A percentile compares a stretch with the other conserved stretches of the same genome.
These are phyloP conservation scores for Neoseiulus cucumeris DNA, from an alignment of 1,140 invertebrate genomes.

Conservation along the genomic window DNA sequence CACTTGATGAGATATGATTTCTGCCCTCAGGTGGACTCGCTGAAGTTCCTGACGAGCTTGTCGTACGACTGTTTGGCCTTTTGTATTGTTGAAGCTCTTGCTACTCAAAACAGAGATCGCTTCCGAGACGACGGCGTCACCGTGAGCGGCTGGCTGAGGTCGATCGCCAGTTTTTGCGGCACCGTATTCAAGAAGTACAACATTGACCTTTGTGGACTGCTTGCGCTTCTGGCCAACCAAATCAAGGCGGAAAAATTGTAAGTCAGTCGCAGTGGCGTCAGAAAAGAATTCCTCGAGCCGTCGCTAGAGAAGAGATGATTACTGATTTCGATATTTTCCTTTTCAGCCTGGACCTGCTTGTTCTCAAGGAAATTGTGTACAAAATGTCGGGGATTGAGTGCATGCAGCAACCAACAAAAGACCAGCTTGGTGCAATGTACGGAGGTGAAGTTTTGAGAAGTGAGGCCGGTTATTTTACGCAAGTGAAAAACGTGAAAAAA, in stretches of 20 bases:
- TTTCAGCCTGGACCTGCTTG: conserved; percentile 69
- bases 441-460: conserved; percentile 84
- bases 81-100: conserved; percentile 79
- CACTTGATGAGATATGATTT: too few species aligned
- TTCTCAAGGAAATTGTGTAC: conserved; percentile 92
- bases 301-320: too few species aligned
- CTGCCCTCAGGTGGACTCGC: conserved; percentile 46
- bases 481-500: conserved; percentile 60
- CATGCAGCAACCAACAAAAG: conserved; percentile 81
- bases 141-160: conserved; percentile 81
- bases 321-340: conserved; percentile 15
- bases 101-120: conserved; percentile 40
- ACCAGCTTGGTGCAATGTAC: conserved; percentile 84
- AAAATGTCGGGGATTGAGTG: conserved; percentile 98
- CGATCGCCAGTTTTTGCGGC: conserved; percentile 74
- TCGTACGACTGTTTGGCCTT: conserved; percentile 91
- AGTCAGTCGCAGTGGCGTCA: too few species aligned
- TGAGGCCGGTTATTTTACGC: conserved; percentile 46
- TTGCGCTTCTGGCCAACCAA: conserved; percentile 94
- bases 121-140: conserved; percentile 80
- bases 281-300: too few species aligned
- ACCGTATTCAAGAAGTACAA: conserved; percentile 92
- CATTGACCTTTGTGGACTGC: conserved; percentile 76
- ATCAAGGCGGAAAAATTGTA: conserved; percentile 86
- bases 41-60: conserved; percentile 85